Percentiles rank a stretch among this genome's conserved stretches.
Conservation (phyloP, 1,140 invertebrate species). For the Eurosta solidaginis region DNA sequence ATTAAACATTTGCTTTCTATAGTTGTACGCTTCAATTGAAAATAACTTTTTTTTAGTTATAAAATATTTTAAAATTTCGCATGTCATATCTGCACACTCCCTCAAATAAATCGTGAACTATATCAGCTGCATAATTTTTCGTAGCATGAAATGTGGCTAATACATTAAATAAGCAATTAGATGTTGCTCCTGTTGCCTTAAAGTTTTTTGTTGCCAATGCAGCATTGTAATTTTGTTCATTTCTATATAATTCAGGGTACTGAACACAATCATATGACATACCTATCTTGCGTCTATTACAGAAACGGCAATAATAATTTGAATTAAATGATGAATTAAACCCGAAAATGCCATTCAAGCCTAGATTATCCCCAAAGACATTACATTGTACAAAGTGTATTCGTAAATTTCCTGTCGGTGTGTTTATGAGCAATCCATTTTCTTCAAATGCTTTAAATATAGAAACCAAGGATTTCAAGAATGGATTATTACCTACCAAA, state of each 20-base stretch:
- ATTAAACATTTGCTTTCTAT: no score
- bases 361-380: slow-evolving; percentile 45
- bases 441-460: not conserved
- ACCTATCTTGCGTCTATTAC: slow-evolving; percentile 35
- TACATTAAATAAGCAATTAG: no score
- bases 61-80: no score
- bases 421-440: not conserved
- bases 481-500: slow-evolving; percentile 7
- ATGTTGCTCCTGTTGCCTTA: slow-evolving; percentile 44
- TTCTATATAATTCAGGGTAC: slow-evolving; percentile 31
- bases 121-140: slow-evolving; percentile 52
- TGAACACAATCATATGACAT: slow-evolving; percentile 31
- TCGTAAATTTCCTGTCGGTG: not conserved
- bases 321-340: slow-evolving; percentile 43
- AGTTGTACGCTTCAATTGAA: no score
- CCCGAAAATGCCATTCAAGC: slow-evolving; percentile 42
- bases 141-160: slow-evolving; percentile 53
- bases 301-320: slow-evolving; percentile 46
- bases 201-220: slow-evolving; percentile 10
- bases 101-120: slow-evolving; percentile 58
- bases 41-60: no score
- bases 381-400: slow-evolving; percentile 41
- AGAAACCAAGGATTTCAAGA: not conserved
- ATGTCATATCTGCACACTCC: no score
- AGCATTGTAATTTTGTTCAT: slow-evolving; percentile 12